These are phyloP conservation scores for Dolichallabes microphthalmus DNA, from an alignment of 2,113 vertebrate genomes.

Conservation along the genomic window DNA sequence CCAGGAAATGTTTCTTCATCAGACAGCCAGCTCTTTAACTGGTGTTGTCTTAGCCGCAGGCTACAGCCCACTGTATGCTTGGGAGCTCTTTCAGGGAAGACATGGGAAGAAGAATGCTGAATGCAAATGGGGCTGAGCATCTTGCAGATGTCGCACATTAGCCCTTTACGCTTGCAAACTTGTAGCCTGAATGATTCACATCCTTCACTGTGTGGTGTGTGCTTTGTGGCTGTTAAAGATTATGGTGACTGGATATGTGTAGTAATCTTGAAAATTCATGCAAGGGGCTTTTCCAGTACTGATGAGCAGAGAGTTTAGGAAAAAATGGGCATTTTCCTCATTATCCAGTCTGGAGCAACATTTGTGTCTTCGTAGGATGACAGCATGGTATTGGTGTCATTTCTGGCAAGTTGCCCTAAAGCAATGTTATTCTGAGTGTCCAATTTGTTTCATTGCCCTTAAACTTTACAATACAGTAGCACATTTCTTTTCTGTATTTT, in stretches of 20 bases:
- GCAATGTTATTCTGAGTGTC: background rate
- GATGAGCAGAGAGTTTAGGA: background rate
- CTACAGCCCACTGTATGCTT: constrained; percentile 54
- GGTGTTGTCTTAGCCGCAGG: constrained; percentile 52
- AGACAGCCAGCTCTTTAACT: constrained; percentile 50
- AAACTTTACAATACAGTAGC: background rate
- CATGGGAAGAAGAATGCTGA: constrained; percentile 46
- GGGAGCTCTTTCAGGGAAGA: constrained; percentile 46
- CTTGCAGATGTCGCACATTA: constrained; percentile 35
- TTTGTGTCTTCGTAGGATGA: background rate
- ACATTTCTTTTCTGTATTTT: background rate
- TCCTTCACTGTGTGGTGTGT: background rate
- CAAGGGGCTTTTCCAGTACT: background rate
- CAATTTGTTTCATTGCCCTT: background rate
- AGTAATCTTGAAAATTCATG: background rate
- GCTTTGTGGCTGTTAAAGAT: constrained; percentile 1
- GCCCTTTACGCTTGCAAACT: constrained; percentile 28
- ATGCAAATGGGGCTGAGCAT: constrained; percentile 48
- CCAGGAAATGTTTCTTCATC: constrained; percentile 50
- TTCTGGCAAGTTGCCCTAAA: background rate
- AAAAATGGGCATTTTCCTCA: background rate
- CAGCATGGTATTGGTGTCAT: background rate
- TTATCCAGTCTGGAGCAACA: background rate
- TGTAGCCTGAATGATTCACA: constrained; percentile 27
- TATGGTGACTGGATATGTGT: background rate